Percentiles rank a stretch among this genome's conserved stretches.
These are phyloP conservation scores for Callyntrura sp. DNA, from an alignment of 2,888 invertebrate species.

Conservation along the genomic window DNA sequence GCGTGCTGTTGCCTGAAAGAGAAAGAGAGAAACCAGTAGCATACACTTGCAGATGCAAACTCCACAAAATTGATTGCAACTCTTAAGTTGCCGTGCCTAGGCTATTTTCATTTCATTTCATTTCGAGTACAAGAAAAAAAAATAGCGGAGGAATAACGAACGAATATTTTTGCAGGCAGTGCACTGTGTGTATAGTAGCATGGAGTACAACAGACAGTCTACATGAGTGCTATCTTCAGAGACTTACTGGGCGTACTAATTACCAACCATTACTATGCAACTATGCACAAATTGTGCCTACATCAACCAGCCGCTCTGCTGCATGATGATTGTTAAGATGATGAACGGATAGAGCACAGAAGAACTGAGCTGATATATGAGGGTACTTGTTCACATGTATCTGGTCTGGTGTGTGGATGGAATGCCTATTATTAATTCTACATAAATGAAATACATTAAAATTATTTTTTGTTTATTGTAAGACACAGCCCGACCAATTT, in stretches of 20 bases:
- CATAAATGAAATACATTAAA: background rate
- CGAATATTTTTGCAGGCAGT: slow-evolving; percentile 7
- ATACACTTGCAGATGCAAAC: background rate
- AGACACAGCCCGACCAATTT: background rate
- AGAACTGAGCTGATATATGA: background rate
- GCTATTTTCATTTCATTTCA: slow-evolving; percentile 13
- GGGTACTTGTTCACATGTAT: too few species aligned
- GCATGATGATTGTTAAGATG: background rate
- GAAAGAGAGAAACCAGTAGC: background rate
- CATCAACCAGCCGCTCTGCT: too few species aligned
- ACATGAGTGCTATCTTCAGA: too few species aligned
- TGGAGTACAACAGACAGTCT: background rate
- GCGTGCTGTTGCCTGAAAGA: background rate
- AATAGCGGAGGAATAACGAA: slow-evolving; percentile 10
- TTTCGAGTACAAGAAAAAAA: background rate
- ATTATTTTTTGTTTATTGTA: background rate
- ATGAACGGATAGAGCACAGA: background rate
- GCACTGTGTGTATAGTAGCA: background rate
- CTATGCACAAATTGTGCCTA: slow-evolving; percentile 29
- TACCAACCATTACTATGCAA: slow-evolving; percentile 43
- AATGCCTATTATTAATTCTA: background rate
- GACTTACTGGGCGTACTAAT: slow-evolving; percentile 17
- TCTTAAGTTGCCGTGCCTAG: too few species aligned
- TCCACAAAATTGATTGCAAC: background rate
- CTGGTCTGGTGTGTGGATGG: background rate